Evolutionary conservation across 2,797 vertebrate species (phyloP).

Genomic region (Natrix natrix): DNA sequence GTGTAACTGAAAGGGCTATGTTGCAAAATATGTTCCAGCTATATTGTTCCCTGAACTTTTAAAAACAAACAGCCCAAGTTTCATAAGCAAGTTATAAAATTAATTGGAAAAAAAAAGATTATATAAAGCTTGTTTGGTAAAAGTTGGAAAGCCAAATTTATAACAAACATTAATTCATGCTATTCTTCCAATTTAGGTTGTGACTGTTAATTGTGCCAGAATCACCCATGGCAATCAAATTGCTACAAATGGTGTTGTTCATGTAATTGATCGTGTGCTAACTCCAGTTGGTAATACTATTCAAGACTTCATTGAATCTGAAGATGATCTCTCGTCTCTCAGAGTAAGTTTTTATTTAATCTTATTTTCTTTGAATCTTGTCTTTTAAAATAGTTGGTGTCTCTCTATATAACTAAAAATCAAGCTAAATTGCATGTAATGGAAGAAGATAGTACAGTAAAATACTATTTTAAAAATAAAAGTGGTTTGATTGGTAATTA

Average conservation of each 20-base stretch:
- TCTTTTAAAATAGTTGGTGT: neutral
- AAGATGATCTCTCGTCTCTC: conserved; percentile 87
- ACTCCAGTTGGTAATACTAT: conserved; percentile 84
- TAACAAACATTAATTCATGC: neutral
- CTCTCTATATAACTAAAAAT: neutral
- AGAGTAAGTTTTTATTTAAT: conserved; percentile 69
- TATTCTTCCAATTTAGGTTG: conserved; percentile 76
- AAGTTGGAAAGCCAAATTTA: neutral
- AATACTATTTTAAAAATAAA: neutral
- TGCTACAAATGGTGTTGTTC: conserved; percentile 96
- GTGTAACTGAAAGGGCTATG: neutral
- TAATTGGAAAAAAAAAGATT: neutral
- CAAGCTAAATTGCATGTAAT: neutral
- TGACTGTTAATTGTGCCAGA: conserved; percentile 96
- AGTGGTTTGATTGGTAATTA: neutral
- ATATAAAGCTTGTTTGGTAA: neutral
- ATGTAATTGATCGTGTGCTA: conserved; percentile 92
- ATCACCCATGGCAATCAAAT: conserved; percentile 94
- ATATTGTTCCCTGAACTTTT: neutral
- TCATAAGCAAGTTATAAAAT: neutral
- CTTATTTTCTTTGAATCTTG: neutral
- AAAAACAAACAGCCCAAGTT: neutral
- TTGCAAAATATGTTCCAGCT: neutral
- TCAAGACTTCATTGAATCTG: conserved; percentile 80
- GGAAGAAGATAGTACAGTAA: neutral